These are phyloP conservation scores for Ophthalmotilapia sp. DNA, from an alignment of 2,113 vertebrate genomes.

Conservation along the genomic window DNA sequence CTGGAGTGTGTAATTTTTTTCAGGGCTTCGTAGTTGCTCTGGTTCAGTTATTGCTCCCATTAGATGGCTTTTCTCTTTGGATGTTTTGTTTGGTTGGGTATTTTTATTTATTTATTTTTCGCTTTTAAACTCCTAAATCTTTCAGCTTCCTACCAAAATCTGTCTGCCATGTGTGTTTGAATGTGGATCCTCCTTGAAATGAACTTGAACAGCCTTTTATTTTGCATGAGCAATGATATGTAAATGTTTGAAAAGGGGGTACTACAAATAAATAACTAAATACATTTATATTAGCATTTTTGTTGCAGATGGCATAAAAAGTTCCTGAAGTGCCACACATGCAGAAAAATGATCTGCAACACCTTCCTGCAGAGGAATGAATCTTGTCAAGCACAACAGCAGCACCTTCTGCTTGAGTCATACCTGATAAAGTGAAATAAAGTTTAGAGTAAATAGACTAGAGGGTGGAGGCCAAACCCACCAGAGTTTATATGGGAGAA, in stretches of 20 bases:
- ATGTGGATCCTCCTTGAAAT: neutral
- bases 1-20: neutral
- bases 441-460: neutral
- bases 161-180: neutral
- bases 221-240: neutral
- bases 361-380: neutral
- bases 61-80: neutral
- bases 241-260: neutral
- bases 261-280: neutral
- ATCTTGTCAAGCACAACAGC: neutral
- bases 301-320: neutral
- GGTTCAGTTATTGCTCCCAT: neutral
- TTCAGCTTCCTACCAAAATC: neutral
- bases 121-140: neutral
- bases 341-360: neutral
- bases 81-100: neutral
- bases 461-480: neutral
- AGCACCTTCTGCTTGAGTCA: neutral
- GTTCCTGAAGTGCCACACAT: neutral
- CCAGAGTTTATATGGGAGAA: neutral
- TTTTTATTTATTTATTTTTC: accelerated
- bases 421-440: neutral
- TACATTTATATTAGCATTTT: neutral
- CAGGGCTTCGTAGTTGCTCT: neutral
- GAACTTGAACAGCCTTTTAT: neutral